These are phyloP conservation scores for Riparia riparia DNA, from an alignment of 2,113 vertebrate genomes.

Conservation along the genomic window DNA sequence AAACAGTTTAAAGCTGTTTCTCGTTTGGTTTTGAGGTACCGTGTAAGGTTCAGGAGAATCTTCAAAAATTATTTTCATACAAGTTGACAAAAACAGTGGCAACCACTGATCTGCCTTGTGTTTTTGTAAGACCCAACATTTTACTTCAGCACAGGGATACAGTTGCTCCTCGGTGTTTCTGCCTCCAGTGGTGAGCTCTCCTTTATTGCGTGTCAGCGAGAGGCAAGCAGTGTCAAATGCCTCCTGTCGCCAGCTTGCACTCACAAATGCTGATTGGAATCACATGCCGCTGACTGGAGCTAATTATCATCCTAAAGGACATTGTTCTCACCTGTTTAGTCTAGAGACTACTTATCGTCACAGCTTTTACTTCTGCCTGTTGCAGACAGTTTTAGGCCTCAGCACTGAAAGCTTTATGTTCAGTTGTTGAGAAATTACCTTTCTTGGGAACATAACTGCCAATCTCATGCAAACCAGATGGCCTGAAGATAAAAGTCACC, in stretches of 20 bases:
- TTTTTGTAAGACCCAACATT: not conserved
- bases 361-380: slow-evolving; percentile 4
- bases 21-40: not conserved
- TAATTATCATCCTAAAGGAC: not conserved
- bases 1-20: not conserved
- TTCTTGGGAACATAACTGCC: slow-evolving; percentile 8
- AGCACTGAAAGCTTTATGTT: not conserved
- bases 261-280: not conserved
- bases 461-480: not conserved
- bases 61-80: not conserved
- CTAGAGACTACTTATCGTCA: not conserved
- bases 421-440: not conserved
- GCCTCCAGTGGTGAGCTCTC: not conserved
- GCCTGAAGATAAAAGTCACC: not conserved
- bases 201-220: not conserved
- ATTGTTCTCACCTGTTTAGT: slow-evolving; percentile 2
- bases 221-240: not conserved
- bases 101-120: not conserved
- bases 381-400: not conserved
- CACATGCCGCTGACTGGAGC: not conserved
- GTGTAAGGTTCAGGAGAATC: not conserved
- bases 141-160: not conserved
- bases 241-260: not conserved
- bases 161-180: not conserved
- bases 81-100: not conserved